Percentiles rank a stretch among this genome's conserved stretches.
Conservation (phyloP, 2,797 vertebrate species). For the Siniperca undulata region DNA sequence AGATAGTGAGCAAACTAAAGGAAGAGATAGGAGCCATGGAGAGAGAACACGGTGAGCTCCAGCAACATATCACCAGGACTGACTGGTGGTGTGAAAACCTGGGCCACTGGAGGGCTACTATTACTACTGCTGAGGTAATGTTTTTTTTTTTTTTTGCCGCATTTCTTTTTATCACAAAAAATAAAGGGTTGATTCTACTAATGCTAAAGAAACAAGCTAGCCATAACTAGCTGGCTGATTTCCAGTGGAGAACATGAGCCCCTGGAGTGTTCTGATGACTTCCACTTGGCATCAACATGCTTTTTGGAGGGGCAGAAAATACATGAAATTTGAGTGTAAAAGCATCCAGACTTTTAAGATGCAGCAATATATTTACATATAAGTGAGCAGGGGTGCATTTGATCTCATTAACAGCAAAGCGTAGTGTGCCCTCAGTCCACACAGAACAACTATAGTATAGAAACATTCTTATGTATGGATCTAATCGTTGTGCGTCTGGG, state of each 20-base stretch:
- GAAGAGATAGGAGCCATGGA: constrained; percentile 96
- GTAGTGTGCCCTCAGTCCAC: not conserved
- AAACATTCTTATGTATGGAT: not conserved
- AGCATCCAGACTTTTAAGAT: not conserved
- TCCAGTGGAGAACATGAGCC: not conserved
- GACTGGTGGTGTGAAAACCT: constrained; percentile 99
- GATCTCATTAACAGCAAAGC: not conserved
- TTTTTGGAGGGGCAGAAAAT: not conserved
- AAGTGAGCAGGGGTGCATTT: not conserved
- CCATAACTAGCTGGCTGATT: not conserved
- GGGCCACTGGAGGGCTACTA: constrained; percentile 93
- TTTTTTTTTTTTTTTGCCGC: not conserved
- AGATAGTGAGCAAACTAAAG: constrained; percentile 95
- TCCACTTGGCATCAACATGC: not conserved
- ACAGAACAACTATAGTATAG: not conserved
- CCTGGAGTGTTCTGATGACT: not conserved
- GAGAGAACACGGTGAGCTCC: constrained; percentile 94
- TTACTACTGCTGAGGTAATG: constrained; percentile 90
- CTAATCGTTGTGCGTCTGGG: not conserved
- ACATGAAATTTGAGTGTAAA: not conserved
- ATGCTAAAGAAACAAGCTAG: not conserved
- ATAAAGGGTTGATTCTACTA: not conserved
- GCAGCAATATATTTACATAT: not conserved
- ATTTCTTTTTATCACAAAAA: not conserved
- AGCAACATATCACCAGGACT: constrained; percentile 94